Percentiles rank a stretch among this genome's conserved stretches.
phyloP scores from a whole-genome alignment of 1,140 invertebrate genomes.

The Nephotettix cincticeps region DNA sequence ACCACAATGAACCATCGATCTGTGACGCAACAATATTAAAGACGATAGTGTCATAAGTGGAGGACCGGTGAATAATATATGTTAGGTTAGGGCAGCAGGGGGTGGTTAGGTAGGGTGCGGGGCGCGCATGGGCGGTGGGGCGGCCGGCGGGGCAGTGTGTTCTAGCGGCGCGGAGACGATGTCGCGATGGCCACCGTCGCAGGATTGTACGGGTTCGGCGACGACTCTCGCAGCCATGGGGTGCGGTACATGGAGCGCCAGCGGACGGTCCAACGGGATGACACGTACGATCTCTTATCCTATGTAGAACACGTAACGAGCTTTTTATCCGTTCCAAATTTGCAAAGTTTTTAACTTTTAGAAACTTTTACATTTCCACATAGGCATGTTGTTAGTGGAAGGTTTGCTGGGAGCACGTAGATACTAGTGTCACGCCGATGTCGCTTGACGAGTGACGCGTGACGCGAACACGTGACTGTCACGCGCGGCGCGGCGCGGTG shows the following conservation, averaged over 20 bases:
- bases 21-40: conserved; percentile 20
- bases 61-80: conserved; percentile 24
- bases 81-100: conserved; percentile 1
- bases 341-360: no score
- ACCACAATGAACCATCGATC: conserved; percentile 1
- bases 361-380: no score
- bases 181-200: conserved; percentile 50
- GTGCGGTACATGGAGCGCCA: conserved; percentile 38
- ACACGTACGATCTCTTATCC: conserved; percentile 39
- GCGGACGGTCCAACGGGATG: conserved; percentile 37
- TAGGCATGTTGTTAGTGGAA: no score
- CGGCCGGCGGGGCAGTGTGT: conserved; percentile 14
- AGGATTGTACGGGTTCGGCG: conserved; percentile 51
- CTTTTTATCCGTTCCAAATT: no score
- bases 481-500: no score
- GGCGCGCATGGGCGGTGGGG: background rate
- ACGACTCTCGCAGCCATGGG: conserved; percentile 43
- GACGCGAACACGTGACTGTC: no score
- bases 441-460: no score
- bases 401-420: no score
- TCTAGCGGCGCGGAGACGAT: background rate
- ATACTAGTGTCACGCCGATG: no score
- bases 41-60: conserved; percentile 26
- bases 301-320: no score
- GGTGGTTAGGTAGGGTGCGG: conserved; percentile 2